These are phyloP conservation scores for Ornithoptera priamus DNA, from an alignment of 2,888 invertebrate species.

Conservation along the genomic window DNA sequence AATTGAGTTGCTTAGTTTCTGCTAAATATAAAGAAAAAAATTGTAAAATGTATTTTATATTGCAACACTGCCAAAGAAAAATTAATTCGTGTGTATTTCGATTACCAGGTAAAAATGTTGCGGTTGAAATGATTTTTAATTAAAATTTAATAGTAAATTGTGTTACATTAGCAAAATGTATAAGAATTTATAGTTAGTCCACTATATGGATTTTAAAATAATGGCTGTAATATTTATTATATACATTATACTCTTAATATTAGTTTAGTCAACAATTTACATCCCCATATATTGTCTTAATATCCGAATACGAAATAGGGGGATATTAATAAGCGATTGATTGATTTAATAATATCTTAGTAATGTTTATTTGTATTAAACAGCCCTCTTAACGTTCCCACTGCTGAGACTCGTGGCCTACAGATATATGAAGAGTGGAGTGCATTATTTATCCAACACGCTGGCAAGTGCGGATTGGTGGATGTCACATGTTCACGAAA, in stretches of 20 bases:
- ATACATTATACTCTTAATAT: neutral
- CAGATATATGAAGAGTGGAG: too few relatives aligned
- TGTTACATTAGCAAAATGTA: neutral
- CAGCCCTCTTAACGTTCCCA: too few relatives aligned
- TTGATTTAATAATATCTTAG: neutral
- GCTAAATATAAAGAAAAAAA: neutral
- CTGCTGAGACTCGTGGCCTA: too few relatives aligned
- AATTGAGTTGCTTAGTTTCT: neutral
- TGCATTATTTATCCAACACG: too few relatives aligned
- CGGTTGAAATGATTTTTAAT: neutral
- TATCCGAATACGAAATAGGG: neutral
- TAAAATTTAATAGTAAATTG: neutral
- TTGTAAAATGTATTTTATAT: neutral
- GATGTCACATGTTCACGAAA: too few relatives aligned
- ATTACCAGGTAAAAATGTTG: neutral
- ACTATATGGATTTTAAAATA: neutral
- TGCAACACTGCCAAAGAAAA: conserved; percentile 1
- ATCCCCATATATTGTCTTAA: neutral
- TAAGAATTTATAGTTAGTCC: neutral
- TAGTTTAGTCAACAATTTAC: neutral
- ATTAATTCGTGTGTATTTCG: neutral
- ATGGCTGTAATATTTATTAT: neutral
- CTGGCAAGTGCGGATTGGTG: too few relatives aligned
- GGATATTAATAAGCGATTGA: neutral
- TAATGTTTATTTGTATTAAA: neutral